phyloP scores from a whole-genome alignment of 2,888 invertebrate species.

The Oligia latruncula region DNA sequence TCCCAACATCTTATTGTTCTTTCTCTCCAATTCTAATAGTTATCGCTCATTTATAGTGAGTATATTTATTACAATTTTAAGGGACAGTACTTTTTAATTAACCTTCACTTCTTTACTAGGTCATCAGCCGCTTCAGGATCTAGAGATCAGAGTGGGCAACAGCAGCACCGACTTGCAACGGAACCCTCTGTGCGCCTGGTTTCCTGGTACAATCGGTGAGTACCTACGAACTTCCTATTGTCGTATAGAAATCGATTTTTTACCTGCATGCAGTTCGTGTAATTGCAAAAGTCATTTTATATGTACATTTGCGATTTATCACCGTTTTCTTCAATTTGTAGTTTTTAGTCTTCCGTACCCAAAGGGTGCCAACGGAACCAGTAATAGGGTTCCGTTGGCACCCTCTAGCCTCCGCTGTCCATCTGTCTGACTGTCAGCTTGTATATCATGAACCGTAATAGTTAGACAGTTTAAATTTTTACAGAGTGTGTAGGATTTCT shows the following conservation, averaged over 20 bases:
- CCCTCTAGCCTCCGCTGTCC: no score
- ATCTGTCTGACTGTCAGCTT: no score
- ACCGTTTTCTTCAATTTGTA: background rate
- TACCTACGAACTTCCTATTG: conserved; percentile 37
- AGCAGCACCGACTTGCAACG: conserved; percentile 96
- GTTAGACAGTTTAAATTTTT: no score
- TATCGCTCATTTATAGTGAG: background rate
- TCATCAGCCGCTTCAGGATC: conserved; percentile 96
- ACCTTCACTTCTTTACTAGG: conserved; percentile 85
- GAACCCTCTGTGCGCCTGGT: conserved; percentile 98
- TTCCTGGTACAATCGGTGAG: conserved; percentile 96
- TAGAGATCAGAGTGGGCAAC: conserved; percentile 97
- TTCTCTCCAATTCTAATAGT: background rate
- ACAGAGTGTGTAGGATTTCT: no score
- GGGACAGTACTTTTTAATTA: background rate
- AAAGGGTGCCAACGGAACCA: no score
- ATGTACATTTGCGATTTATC: background rate
- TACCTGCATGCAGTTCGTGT: background rate
- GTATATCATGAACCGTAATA: no score
- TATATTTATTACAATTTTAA: background rate
- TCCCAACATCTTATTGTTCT: background rate
- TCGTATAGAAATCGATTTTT: background rate
- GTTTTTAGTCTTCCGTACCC: no score
- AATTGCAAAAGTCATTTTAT: background rate
- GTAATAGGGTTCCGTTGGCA: no score